phyloP scores from a whole-genome alignment of 2,888 invertebrate species.

The Chaitophorus viminalis region DNA sequence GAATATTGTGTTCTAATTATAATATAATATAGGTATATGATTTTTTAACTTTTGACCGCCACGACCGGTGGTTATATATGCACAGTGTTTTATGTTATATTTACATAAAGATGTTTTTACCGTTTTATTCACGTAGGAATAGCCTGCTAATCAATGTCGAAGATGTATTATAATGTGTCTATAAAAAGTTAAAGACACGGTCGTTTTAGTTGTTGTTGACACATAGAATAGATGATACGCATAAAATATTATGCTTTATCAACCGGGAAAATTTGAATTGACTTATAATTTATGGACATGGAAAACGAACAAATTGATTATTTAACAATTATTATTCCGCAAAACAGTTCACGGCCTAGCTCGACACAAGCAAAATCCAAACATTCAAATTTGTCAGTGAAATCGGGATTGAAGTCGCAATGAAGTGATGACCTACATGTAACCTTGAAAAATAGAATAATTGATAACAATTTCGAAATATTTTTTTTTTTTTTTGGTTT shows the following conservation, averaged over 20 bases:
- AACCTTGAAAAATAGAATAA: conserved; percentile 30
- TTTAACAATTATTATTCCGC: neutral
- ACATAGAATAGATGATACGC: neutral
- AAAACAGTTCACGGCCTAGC: neutral
- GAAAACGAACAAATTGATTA: neutral
- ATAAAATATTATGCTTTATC: too few relatives aligned
- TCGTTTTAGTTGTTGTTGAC: too few relatives aligned
- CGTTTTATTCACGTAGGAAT: neutral
- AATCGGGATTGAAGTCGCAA: neutral
- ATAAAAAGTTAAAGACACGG: too few relatives aligned
- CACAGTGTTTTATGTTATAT: neutral
- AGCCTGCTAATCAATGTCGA: neutral
- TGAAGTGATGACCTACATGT: conserved; percentile 11
- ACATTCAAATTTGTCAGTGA: neutral
- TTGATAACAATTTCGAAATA: neutral
- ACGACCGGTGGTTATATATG: neutral
- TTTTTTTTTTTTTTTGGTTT: neutral
- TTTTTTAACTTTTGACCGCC: conserved; percentile 18
- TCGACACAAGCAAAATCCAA: neutral
- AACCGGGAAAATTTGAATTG: neutral
- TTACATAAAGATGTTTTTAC: conserved; percentile 21
- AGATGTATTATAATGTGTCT: neutral
- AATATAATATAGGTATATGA: neutral
- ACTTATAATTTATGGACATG: neutral
- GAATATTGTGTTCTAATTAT: neutral